Percentiles rank a stretch among this genome's conserved stretches.
Evolutionary conservation across 1,140 invertebrate species (phyloP).

Genomic region (Drosophila ananassae): DNA sequence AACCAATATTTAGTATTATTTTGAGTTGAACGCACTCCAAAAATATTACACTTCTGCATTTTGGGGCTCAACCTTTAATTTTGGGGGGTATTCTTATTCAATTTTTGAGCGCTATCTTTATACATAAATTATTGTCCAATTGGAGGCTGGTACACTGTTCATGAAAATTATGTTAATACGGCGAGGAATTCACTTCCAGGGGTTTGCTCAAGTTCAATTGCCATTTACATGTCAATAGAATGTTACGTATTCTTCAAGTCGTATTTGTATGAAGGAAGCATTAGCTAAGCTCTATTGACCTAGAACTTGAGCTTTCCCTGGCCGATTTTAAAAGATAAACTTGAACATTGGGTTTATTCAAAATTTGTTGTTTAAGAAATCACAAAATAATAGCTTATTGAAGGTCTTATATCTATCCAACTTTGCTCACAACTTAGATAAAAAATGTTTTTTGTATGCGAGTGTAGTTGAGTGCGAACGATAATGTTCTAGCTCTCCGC

Average conservation of each 20-base stretch:
- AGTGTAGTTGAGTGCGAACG: slow-evolving; percentile 25
- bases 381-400: neutral
- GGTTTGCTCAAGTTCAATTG: slow-evolving; percentile 53
- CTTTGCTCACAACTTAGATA: neutral
- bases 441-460: slow-evolving; percentile 1
- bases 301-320: slow-evolving; percentile 69
- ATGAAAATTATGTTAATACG: slow-evolving; percentile 45
- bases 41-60: slow-evolving; percentile 36
- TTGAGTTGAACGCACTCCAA: slow-evolving; percentile 47
- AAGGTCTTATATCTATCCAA: neutral
- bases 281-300: slow-evolving; percentile 58
- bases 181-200: slow-evolving; percentile 47
- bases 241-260: slow-evolving; percentile 32
- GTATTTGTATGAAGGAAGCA: slow-evolving; percentile 61
- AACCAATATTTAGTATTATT: slow-evolving; percentile 27
- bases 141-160: slow-evolving; percentile 52
- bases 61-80: slow-evolving; percentile 6
- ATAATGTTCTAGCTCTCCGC: slow-evolving; percentile 9
- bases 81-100: slow-evolving; percentile 34
- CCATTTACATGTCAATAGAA: slow-evolving; percentile 46
- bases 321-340: slow-evolving; percentile 32
- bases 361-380: neutral
- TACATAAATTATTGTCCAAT: slow-evolving; percentile 20
- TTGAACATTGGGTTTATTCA: slow-evolving; percentile 8
- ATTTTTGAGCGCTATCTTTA: neutral